Evolutionary conservation across 2,797 vertebrate genomes (phyloP), one percentile per base, ranked within the genome.

Genomic region (Danio choprae): DNA sequence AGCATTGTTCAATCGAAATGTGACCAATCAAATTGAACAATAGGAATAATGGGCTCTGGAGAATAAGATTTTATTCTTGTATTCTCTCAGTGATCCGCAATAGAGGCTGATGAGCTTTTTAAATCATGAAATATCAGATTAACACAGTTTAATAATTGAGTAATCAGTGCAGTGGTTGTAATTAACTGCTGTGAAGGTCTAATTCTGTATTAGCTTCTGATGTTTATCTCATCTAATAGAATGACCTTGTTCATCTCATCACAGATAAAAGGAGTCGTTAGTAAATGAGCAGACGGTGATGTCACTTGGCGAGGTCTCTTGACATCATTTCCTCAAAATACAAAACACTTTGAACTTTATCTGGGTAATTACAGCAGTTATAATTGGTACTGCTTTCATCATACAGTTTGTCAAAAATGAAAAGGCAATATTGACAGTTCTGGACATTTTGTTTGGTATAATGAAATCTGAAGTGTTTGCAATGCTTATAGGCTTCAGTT

Each of bases 311-410:
- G 18, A n/a, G 62, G 51, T 38, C 11, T 55, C 20, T 58, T 46
- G 36, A 71, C 38, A 71, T 53, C 9, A 70, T 48, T 63, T 53
- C 18, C 18, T 62, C 18, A 15, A 22, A 43, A 44, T 29, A 41
- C 18, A 11, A n/a, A 59, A 56, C 18, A 58, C 63, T 68, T 68
- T 68, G 63, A 67, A 16, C 29, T 16, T 50, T 41, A 78, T 69
- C 63, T 4, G 16, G n/a, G 3, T 2, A 4, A 51, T 78, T 44
- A 62, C 65, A 71, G 56, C 18, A 36, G 18, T n/a, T 71, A 62
- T 62, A 62, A 60, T 51, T 60, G 29, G 36, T 5, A 11, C 36
- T 50, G 64, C 12, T 22, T 68, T 69, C 43, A 59, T 59, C 55
- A 51, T 70, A 44, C 9, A 43, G 43, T 69, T 48, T 46, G 64